These are phyloP conservation scores for Megaceryle torquata DNA, from an alignment of 2,113 vertebrate genomes.

Conservation along the genomic window DNA sequence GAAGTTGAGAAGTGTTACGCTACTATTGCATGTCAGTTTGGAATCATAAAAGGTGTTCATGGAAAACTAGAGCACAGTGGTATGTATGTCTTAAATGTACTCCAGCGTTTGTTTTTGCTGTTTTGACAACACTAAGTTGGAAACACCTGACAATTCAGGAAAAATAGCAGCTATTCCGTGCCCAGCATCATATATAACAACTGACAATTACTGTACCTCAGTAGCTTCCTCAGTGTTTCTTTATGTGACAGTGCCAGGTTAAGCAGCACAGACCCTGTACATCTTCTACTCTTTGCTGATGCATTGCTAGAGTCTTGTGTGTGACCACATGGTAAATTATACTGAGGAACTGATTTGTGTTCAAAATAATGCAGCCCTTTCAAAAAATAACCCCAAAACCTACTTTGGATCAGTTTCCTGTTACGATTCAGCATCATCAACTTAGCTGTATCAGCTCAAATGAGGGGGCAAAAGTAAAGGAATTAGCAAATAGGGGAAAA, in stretches of 20 bases:
- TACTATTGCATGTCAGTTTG: constrained; percentile 80
- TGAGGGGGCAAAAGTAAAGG: background rate
- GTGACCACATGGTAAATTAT: background rate
- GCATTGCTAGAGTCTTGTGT: fast-evolving
- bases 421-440: background rate
- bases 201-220: background rate
- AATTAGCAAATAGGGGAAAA: background rate
- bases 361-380: background rate
- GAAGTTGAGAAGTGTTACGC: constrained; percentile 88
- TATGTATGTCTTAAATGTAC: constrained; percentile 52
- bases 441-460: background rate
- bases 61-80: constrained; percentile 86
- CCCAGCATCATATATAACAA: background rate
- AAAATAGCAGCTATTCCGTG: background rate
- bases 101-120: background rate
- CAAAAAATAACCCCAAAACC: background rate
- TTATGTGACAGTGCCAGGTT: background rate
- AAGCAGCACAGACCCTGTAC: background rate
- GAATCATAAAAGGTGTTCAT: constrained; percentile 81
- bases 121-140: background rate
- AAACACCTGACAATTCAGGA: background rate
- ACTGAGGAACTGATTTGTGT: background rate
- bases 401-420: background rate
- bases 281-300: background rate
- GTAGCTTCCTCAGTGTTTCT: background rate